Evolutionary conservation across 1,140 invertebrate species (phyloP), one percentile per base, ranked within the genome.

Genomic region (Ceratosolen solmsi): DNA sequence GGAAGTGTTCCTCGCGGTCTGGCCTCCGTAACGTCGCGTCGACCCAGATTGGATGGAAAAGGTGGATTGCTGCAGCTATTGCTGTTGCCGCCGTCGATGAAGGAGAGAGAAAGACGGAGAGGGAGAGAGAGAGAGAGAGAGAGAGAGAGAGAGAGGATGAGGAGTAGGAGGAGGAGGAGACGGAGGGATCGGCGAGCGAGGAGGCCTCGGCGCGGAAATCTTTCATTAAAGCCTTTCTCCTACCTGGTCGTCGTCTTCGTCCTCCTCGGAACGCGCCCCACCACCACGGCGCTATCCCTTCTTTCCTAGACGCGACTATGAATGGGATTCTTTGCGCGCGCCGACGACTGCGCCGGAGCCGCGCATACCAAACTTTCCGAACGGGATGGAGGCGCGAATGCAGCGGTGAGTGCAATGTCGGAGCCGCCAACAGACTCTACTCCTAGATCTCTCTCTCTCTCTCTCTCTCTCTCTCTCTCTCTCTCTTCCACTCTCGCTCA

Each of bases 311-410:
- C 30, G 30, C 54, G 56, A 63, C 56, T 80, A 73, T 80, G 78
- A 80, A 80, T 80, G 78, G 56, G 54, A 80, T 80, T 80, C 78
- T 36, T 80, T 36, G 70, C 54, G 46, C 38, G 60, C 51, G 51
- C 72, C 51, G 68, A 4, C 27, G 72, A 20, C 49, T 36, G 8
- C 72, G 72, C n/a, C 51, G 72, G 22, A 2, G 49, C 9, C 36
- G 70, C 51, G 11, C 15, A n/a, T 9, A 49, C 49, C 41, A 13
- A 5, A 8, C 51, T 11, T 15, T 56, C 30, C 51, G 51, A 22
- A 22, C 51, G 51, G 51, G 20, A 22, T 5, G 70, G 70, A 72
- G 4, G 7, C 70, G 68, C 38, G 68, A 46, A 25, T 25, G 68
- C 46, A 36, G 51, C 51, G 20, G 5, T 15, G 20, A 3, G 5